phyloP scores from a whole-genome alignment of 1,140 invertebrate species.

The Monomorium pharaonis region DNA sequence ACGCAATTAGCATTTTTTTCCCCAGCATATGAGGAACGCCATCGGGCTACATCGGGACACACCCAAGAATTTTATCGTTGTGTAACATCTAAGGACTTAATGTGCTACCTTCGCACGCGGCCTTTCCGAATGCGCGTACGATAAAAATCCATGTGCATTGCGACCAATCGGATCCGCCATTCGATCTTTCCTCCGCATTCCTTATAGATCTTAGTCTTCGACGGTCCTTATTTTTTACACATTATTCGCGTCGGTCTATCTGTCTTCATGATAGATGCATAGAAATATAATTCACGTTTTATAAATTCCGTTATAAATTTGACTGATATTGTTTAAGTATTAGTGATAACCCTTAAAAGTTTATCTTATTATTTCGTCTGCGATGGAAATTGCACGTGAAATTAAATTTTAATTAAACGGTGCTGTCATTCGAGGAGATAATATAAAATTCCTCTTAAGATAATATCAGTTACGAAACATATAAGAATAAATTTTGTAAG shows the following conservation, averaged over 20 bases:
- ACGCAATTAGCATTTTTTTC: constrained; percentile 49
- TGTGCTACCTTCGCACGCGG: constrained; percentile 10
- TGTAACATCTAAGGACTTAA: constrained; percentile 38
- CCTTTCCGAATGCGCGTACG: neutral
- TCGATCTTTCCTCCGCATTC: neutral
- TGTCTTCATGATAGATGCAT: neutral
- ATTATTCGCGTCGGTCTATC: neutral
- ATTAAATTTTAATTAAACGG: neutral
- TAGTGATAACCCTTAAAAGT: neutral
- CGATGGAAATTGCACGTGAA: neutral
- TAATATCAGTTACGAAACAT: neutral
- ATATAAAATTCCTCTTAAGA: neutral
- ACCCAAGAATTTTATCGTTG: constrained; percentile 81
- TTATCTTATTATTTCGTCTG: neutral
- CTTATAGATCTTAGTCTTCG: neutral
- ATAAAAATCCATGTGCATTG: neutral
- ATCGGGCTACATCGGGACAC: constrained; percentile 69
- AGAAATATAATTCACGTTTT: neutral
- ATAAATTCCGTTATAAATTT: neutral
- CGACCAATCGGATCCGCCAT: neutral
- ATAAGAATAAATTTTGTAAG: neutral
- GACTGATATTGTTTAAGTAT: neutral
- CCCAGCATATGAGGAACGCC: constrained; percentile 47
- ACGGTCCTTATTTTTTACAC: neutral
- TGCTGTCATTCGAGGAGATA: neutral